phyloP scores from a whole-genome alignment of 2,888 invertebrate genomes.

The Torymus aiolomorphi region DNA sequence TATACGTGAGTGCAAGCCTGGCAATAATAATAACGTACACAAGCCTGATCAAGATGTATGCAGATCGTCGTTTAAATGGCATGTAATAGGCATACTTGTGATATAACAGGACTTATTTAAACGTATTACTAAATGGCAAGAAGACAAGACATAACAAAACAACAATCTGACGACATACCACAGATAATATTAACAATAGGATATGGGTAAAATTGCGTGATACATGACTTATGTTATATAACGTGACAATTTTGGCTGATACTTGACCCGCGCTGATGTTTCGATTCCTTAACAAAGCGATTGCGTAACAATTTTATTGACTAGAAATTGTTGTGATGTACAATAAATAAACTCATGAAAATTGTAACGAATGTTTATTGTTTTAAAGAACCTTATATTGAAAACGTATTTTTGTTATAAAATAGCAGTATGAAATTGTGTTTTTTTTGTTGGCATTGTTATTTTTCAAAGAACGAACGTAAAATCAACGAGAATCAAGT shows the following conservation, averaged over 20 bases:
- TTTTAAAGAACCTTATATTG: too few relatives aligned
- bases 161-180: constrained; percentile 75
- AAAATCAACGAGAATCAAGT: constrained; percentile 51
- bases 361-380: too few relatives aligned
- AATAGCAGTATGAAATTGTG: too few relatives aligned
- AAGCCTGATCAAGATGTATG: constrained; percentile 58
- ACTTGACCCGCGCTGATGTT: constrained; percentile 48
- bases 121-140: constrained; percentile 70
- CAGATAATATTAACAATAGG: constrained; percentile 67
- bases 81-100: constrained; percentile 63
- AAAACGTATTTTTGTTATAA: too few relatives aligned
- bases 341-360: too few relatives aligned
- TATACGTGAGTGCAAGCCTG: constrained; percentile 71
- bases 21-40: constrained; percentile 69
- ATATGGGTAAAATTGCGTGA: constrained; percentile 55
- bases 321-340: too few relatives aligned
- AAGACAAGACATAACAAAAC: constrained; percentile 75
- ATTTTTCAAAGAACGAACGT: not conserved
- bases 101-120: constrained; percentile 58
- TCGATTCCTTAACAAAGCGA: not conserved
- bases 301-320: too few relatives aligned
- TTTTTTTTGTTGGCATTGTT: not conserved
- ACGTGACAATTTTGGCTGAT: constrained; percentile 46
- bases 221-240: constrained; percentile 54
- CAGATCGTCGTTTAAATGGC: constrained; percentile 56